Evolutionary conservation across 2,797 vertebrate species (phyloP), one percentile per base, ranked within the genome.

Genomic region (Sebastiscus albofasciatus): DNA sequence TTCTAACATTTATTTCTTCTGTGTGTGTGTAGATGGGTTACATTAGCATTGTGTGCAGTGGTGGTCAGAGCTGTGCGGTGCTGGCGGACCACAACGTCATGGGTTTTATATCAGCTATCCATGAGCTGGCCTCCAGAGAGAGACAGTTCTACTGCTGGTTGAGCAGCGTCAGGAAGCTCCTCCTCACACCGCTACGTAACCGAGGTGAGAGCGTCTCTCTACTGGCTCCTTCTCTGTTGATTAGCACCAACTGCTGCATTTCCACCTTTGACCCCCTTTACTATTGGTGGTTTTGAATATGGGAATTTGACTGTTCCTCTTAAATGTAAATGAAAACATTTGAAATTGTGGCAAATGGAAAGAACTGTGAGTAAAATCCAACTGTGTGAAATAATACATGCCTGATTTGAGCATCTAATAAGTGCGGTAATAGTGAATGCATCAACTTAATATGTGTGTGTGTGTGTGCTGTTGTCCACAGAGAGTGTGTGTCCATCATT

Each of bases 101-200:
- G 96, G 97, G 98, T 31, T 98, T 97, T 72, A 97, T 99, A 72
- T 95, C 97, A 14, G 97, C 96, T 70, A 92, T 99, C 36, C 98
- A 99, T 7, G 97, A 99, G 82, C 94, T 99, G 90, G 97, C 97
- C 29, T 95, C 97, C 77, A 96, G 96, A 4, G 98, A 99, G 93
- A 96, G 97, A 85, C 95, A 90, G 67, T 97, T 97, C 90, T 98
- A 97, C 93, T 96, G 93, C 94, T 96, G 92, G 91, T 88, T 97
- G 73, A 97, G 96, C 33, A 93, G 92, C 54, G 80, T 97, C 87
- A 97, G 96, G 88, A 97, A 94, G 77, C 94, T 97, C 77, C 93
- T 99, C 76, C 96, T 99, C 74, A 94, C 94, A 29, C 97, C 97
- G 16, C 94, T 99, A 27, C 86, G 81, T 8, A 89, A 59, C 79